Percentiles rank a stretch among this genome's conserved stretches.
These are phyloP conservation scores for Notechis scutatus DNA, from an alignment of 2,113 vertebrate species.

Conservation along the genomic window DNA sequence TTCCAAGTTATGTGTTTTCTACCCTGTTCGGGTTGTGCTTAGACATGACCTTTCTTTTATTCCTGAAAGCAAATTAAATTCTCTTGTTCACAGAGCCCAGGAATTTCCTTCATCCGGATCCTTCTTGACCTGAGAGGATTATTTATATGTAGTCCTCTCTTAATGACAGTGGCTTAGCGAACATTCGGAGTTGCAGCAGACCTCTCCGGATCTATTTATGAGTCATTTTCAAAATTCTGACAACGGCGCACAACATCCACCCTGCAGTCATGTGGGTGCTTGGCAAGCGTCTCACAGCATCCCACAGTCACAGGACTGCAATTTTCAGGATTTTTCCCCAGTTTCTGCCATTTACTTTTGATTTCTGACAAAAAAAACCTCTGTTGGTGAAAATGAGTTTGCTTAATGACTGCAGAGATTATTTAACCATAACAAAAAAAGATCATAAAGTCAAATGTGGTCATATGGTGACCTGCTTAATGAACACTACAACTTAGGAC, in stretches of 20 bases:
- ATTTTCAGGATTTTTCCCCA: background rate
- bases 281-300: too few relatives aligned
- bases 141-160: background rate
- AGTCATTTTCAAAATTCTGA: background rate
- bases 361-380: background rate
- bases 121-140: background rate
- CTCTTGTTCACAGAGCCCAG: background rate
- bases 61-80: background rate
- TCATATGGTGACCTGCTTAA: background rate
- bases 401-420: background rate
- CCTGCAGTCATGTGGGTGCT: background rate
- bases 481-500: background rate
- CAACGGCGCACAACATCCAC: background rate
- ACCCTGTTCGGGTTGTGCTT: background rate
- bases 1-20: background rate
- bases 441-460: background rate
- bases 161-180: background rate
- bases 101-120: background rate
- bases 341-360: background rate
- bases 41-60: background rate
- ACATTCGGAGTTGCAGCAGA: background rate
- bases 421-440: background rate
- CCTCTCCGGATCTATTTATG: background rate
- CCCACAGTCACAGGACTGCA: background rate
- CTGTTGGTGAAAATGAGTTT: background rate